phyloP scores from a whole-genome alignment of 2,797 vertebrate species.

The Apogon talboti region DNA sequence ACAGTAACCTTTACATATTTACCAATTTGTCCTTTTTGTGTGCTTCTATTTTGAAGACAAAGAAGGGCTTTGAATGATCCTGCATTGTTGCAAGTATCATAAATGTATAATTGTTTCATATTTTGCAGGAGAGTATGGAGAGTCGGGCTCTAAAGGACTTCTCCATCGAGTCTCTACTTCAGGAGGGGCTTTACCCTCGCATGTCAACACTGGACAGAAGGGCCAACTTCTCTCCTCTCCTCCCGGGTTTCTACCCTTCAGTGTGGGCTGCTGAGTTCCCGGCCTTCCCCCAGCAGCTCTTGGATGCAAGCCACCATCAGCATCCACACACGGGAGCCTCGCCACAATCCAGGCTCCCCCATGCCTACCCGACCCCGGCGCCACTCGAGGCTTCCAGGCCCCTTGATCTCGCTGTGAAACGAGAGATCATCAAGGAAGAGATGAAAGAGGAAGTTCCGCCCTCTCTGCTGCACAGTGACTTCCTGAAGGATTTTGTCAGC shows the following conservation, averaged over 20 bases:
- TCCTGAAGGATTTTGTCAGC: slow-evolving; percentile 93
- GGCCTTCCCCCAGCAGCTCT: slow-evolving; percentile 88
- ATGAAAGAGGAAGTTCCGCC: slow-evolving; percentile 91
- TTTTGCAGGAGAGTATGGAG: slow-evolving; percentile 84
- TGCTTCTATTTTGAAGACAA: too few relatives aligned
- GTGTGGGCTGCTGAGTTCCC: slow-evolving; percentile 92
- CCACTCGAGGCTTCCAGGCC: slow-evolving; percentile 84
- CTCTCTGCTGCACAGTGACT: slow-evolving; percentile 87
- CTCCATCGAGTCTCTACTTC: slow-evolving; percentile 94
- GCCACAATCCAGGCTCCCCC: slow-evolving; percentile 55
- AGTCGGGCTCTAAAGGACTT: slow-evolving; percentile 90
- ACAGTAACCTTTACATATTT: too few relatives aligned
- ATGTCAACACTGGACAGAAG: slow-evolving; percentile 88
- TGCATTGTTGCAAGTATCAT: background rate
- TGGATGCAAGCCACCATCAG: slow-evolving; percentile 79
- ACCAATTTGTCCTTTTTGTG: too few relatives aligned
- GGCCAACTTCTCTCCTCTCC: slow-evolving; percentile 88
- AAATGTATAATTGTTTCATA: slow-evolving; percentile 20
- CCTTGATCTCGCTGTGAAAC: slow-evolving; percentile 93
- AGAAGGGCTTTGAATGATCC: too few relatives aligned
- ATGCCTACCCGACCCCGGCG: slow-evolving; percentile 50
- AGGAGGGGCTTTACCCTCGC: slow-evolving; percentile 94
- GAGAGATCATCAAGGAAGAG: slow-evolving; percentile 96
- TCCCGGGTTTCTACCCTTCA: slow-evolving; percentile 93
- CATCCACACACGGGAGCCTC: slow-evolving; percentile 59